Evolutionary conservation across 2,888 invertebrate species (phyloP).

Genomic region (Leptinotarsa juncta): DNA sequence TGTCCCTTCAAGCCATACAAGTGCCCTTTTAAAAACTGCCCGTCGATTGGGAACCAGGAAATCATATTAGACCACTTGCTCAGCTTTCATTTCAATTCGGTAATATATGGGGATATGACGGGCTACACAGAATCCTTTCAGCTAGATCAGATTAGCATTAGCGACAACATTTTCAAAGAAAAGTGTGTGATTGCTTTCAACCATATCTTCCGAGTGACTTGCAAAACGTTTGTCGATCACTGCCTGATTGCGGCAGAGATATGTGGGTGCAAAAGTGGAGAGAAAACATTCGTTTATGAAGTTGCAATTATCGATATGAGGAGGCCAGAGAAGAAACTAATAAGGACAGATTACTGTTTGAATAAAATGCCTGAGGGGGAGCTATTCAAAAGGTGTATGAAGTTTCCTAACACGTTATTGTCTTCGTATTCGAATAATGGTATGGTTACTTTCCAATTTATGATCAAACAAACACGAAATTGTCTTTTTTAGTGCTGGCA

Average conservation of each 20-base stretch:
- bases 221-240: constrained; percentile 53
- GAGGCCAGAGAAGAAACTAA: constrained; percentile 54
- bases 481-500: background rate
- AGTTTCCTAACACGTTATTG: constrained; percentile 55
- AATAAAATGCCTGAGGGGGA: constrained; percentile 54
- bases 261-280: constrained; percentile 50
- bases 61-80: constrained; percentile 47
- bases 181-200: constrained; percentile 52
- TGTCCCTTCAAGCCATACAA: constrained; percentile 55
- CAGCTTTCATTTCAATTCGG: constrained; percentile 47
- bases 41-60: constrained; percentile 49
- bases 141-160: constrained; percentile 42
- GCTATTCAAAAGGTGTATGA: constrained; percentile 55
- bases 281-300: constrained; percentile 55
- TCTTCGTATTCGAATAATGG: constrained; percentile 54
- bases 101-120: constrained; percentile 41
- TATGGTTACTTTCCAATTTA: constrained; percentile 49
- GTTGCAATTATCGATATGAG: constrained; percentile 55
- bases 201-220: constrained; percentile 55
- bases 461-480: constrained; percentile 45
- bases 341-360: constrained; percentile 56
- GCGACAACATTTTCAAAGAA: constrained; percentile 47
- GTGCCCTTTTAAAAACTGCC: constrained; percentile 54
- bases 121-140: constrained; percentile 49
- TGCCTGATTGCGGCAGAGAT: constrained; percentile 58